phyloP scores from a whole-genome alignment of 1,140 invertebrate species.

The Oryctes rhinoceros region DNA sequence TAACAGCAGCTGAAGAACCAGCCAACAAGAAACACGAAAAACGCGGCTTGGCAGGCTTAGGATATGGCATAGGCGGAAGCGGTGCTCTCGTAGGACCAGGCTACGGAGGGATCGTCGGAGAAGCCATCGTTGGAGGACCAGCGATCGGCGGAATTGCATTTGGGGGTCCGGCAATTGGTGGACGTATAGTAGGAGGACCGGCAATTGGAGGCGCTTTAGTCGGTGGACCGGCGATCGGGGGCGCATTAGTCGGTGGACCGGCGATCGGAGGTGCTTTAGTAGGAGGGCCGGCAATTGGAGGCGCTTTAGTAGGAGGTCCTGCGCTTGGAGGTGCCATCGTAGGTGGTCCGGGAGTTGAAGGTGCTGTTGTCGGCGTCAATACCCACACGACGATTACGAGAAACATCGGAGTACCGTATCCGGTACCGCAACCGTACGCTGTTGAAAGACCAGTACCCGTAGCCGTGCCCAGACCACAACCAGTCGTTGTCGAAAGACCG shows the following conservation, averaged over 20 bases:
- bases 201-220: constrained; percentile 8
- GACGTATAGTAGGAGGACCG: not conserved
- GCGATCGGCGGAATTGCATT: not conserved
- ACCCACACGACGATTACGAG: constrained; percentile 49
- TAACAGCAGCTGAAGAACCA: constrained; percentile 33
- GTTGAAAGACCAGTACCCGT: constrained; percentile 51
- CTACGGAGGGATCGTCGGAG: not conserved
- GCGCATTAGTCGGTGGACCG: constrained; percentile 23
- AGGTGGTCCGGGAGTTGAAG: not conserved
- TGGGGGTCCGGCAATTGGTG: not conserved
- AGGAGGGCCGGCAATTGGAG: not conserved
- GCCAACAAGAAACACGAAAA: constrained; percentile 42
- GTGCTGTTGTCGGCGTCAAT: constrained; percentile 43
- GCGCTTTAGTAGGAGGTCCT: not conserved
- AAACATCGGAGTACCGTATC: constrained; percentile 44
- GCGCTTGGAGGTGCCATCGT: not conserved
- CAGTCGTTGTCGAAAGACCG: constrained; percentile 57
- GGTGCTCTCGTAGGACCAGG: not conserved
- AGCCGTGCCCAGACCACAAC: constrained; percentile 58
- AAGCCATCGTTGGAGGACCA: not conserved
- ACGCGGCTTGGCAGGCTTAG: constrained; percentile 42
- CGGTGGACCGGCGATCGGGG: not conserved
- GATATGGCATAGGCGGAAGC: constrained; percentile 32
- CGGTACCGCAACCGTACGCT: constrained; percentile 45
- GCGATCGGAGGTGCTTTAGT: not conserved